Percentiles rank a stretch among this genome's conserved stretches.
phyloP scores from a whole-genome alignment of 2,113 vertebrate genomes.

The Cavia porcellus region DNA sequence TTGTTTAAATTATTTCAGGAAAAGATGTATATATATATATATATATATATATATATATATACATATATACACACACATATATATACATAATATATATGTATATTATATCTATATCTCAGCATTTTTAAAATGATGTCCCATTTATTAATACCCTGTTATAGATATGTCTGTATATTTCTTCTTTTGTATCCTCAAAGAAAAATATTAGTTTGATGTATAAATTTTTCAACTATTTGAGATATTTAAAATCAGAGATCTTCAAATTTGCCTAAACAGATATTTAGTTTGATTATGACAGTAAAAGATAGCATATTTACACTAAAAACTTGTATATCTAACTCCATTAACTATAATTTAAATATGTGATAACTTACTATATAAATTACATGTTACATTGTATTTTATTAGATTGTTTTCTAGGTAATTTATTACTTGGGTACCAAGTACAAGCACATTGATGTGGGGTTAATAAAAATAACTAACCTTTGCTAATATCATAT shows the following conservation, averaged over 20 bases:
- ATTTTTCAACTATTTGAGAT: constrained; percentile 37
- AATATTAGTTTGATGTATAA: constrained; percentile 22
- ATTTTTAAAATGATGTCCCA: neutral
- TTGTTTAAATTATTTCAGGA: constrained; percentile 31
- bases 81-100: neutral
- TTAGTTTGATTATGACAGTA: constrained; percentile 41
- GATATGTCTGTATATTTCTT: neutral
- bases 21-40: neutral
- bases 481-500: constrained; percentile 13
- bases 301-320: constrained; percentile 34
- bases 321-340: neutral
- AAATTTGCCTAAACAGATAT: neutral
- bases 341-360: constrained; percentile 33
- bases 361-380: constrained; percentile 34
- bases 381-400: neutral
- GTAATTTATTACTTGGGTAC: neutral
- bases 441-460: neutral
- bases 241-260: constrained; percentile 24
- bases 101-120: neutral
- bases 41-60: neutral
- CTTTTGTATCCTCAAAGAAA: neutral
- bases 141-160: constrained; percentile 29
- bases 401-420: neutral
- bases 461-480: neutral
- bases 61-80: neutral